Evolutionary conservation across 2,113 vertebrate species (phyloP).

Genomic region (Catharus bicknelli): DNA sequence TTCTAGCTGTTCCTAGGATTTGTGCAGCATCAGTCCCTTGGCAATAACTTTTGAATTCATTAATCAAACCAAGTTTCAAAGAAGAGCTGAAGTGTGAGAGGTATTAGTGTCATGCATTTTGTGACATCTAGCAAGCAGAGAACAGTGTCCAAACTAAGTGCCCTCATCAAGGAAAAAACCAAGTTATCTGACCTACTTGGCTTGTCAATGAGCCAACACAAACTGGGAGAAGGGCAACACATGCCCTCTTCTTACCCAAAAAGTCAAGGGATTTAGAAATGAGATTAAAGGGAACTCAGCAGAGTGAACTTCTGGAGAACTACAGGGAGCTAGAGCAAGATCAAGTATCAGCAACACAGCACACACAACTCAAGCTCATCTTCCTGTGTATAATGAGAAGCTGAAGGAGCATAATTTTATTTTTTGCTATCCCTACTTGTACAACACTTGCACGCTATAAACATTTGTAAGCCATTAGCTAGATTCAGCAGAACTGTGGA

Average conservation of each 20-base stretch:
- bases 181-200: fast-evolving
- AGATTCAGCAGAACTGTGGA: background rate
- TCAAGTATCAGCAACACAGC: background rate
- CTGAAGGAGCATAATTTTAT: background rate
- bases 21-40: background rate
- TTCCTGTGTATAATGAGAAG: background rate
- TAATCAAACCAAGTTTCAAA: background rate
- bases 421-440: background rate
- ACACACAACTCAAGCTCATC: background rate
- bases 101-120: fast-evolving
- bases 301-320: background rate
- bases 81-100: background rate
- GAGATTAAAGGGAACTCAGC: background rate
- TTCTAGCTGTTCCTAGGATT: background rate
- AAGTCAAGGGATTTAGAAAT: background rate
- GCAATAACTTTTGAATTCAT: background rate
- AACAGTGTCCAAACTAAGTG: background rate
- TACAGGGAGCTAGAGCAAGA: fast-evolving
- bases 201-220: background rate
- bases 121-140: background rate
- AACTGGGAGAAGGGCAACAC: background rate
- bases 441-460: background rate
- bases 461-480: constrained; percentile 48
- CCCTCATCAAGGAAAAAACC: background rate
- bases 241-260: background rate